Evolutionary conservation across 2,888 invertebrate species (phyloP).

Genomic region (Syrphus vitripennis): DNA sequence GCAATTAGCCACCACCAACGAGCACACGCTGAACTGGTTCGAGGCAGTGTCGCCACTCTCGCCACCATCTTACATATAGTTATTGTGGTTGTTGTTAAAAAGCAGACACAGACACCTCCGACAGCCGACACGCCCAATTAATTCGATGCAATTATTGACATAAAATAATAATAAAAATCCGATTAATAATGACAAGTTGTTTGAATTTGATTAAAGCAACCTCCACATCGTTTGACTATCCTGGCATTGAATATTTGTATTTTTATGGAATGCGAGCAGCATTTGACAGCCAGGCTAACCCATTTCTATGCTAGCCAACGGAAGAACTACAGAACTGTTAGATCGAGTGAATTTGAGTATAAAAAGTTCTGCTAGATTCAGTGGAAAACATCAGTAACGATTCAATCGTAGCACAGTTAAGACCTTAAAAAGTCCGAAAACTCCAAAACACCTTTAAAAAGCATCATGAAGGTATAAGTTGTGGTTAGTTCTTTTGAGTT

Average conservation of each 20-base stretch:
- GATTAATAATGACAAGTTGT: conserved; percentile 46
- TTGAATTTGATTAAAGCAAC: conserved; percentile 1
- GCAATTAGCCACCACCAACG: neutral
- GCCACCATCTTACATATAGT: neutral
- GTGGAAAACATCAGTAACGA: conserved; percentile 32
- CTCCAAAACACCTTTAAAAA: conserved; percentile 30
- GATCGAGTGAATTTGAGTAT: neutral
- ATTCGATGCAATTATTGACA: conserved; percentile 50
- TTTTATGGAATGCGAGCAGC: conserved; percentile 21
- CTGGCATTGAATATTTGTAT: conserved; percentile 43
- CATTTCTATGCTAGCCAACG: neutral
- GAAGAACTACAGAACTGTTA: neutral
- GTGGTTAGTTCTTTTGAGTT: neutral
- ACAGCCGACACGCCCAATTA: conserved; percentile 57
- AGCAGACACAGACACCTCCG: neutral
- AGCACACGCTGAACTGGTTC: neutral
- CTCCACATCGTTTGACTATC: neutral
- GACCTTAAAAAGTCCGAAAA: conserved; percentile 15
- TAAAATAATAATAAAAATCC: conserved; percentile 27
- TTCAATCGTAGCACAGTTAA: conserved; percentile 28
- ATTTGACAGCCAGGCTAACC: conserved; percentile 13
- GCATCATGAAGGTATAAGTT: conserved; percentile 60
- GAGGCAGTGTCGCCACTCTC: no score
- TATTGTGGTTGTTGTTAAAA: no score
- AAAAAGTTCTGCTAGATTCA: conserved; percentile 8